Evolutionary conservation across 2,888 invertebrate species (phyloP), one percentile per base, ranked within the genome.

Genomic region (Sussaba pulchella): DNA sequence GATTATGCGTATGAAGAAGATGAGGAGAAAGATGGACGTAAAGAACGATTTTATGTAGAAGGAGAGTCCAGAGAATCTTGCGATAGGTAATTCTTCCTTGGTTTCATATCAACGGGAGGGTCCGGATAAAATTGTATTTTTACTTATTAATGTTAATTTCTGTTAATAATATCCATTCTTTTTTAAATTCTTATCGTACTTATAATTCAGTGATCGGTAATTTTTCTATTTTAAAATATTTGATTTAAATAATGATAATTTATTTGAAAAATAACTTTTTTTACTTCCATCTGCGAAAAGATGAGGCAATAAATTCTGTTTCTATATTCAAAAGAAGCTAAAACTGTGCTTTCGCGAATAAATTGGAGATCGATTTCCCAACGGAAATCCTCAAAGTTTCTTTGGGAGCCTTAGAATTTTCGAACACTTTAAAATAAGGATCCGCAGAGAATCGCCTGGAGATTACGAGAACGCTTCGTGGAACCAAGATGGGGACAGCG

Each of bases 61-160:
- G 57, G 71, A 73, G 63, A 74, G 12, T 0, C 31, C 19, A 78
- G 72, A 19, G 39, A 47, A 45, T 63, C 70, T 24, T 39, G 14
- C 26, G 74, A 80, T 74, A 71, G 82, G 82, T 83, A 82, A 78
- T 57, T 47, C 26, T 19, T 69, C 21, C 12, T 12, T 61, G 10
- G 19, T 61, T 19, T n/a, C 17, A 17, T n/a, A 21, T 61, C 17
- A 2, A 54, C 10, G 19, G 6, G 9, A 47, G 1, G 19, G 2
- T 50, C 50, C 2, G 21, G 5, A 36, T 21, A 3, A 43, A 43
- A 12, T 2, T 19, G 10, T n/a, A 43, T 50, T 8, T 21, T 31
- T 21, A 14, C n/a, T 10, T 43, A 17, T 12, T n/a, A 17, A 8
- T 10, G n/a, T 5, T 10, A 2, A 50, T 50, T 50, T 50, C 12